A percentile compares a stretch with the other conserved stretches of the same genome.
These are phyloP conservation scores for Thereva nobilitata DNA, from an alignment of 2,888 invertebrate genomes.

Conservation along the genomic window DNA sequence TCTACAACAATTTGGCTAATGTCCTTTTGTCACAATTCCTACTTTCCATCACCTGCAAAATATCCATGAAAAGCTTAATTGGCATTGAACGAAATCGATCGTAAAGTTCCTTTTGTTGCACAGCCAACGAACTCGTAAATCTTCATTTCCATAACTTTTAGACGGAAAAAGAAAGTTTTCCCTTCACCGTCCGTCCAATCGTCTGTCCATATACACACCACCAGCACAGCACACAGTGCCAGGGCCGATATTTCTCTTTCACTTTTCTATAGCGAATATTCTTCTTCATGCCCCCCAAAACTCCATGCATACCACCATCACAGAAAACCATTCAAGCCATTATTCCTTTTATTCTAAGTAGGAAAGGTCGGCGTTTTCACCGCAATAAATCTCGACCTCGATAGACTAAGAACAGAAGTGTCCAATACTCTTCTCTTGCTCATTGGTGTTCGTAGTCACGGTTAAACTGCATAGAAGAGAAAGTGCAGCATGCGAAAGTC, in stretches of 20 bases:
- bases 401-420: slow-evolving; percentile 34
- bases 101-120: slow-evolving; percentile 32
- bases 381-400: slow-evolving; percentile 31
- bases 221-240: too few relatives aligned
- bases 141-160: slow-evolving; percentile 39
- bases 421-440: slow-evolving; percentile 16
- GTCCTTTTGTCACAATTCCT: slow-evolving; percentile 28
- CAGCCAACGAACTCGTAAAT: slow-evolving; percentile 37
- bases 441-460: slow-evolving; percentile 26
- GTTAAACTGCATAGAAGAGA: slow-evolving; percentile 33
- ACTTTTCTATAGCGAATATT: too few relatives aligned
- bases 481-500: slow-evolving; percentile 9
- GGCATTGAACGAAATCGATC: slow-evolving; percentile 35
- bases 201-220: too few relatives aligned
- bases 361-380: slow-evolving; percentile 9
- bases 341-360: slow-evolving; percentile 26
- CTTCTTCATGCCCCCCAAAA: too few relatives aligned
- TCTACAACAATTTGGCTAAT: slow-evolving; percentile 17
- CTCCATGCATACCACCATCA: too few relatives aligned
- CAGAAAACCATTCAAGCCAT: too few relatives aligned
- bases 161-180: slow-evolving; percentile 34
- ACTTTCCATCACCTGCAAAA: slow-evolving; percentile 34
- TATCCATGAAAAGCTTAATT: slow-evolving; percentile 29
- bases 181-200: not conserved
- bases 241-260: too few relatives aligned